Evolutionary conservation across 1,140 invertebrate species (phyloP).

Genomic region (Drosophila navojoa): DNA sequence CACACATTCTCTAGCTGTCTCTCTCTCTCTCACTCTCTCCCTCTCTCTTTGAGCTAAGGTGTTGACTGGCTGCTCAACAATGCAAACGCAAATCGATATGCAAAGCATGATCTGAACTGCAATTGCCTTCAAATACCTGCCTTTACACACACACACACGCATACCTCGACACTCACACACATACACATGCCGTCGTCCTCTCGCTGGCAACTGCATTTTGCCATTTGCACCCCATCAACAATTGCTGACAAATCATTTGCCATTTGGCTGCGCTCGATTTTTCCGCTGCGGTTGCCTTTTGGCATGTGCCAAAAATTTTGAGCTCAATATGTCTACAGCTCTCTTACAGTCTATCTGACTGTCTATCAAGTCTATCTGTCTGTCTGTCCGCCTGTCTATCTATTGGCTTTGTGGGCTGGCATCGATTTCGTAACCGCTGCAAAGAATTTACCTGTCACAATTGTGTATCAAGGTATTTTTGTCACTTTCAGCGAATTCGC

Average conservation of each 20-base stretch:
- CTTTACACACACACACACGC: not conserved
- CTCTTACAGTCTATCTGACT: not conserved
- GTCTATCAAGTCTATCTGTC: not conserved
- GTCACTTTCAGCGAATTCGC: slow-evolving; percentile 73
- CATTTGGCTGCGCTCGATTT: slow-evolving; percentile 66
- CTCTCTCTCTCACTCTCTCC: not conserved
- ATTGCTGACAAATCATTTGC: slow-evolving; percentile 81
- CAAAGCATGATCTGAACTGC: slow-evolving; percentile 42
- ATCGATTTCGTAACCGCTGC: slow-evolving; percentile 68
- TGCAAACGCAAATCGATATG: slow-evolving; percentile 44
- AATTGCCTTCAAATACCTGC: slow-evolving; percentile 35
- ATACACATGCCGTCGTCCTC: not conserved
- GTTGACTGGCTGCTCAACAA: slow-evolving; percentile 22
- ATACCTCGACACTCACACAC: not conserved
- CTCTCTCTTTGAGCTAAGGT: slow-evolving; percentile 20
- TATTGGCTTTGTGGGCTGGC: slow-evolving; percentile 43
- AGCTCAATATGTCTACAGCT: slow-evolving; percentile 63
- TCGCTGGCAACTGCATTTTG: not conserved
- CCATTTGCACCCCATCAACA: slow-evolving; percentile 53
- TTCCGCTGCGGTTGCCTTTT: slow-evolving; percentile 72
- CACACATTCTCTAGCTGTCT: not conserved
- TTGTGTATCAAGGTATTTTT: slow-evolving; percentile 75
- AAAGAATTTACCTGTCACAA: slow-evolving; percentile 71
- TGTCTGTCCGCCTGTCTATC: slow-evolving; percentile 21
- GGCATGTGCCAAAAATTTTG: slow-evolving; percentile 74